Percentiles rank a stretch among this genome's conserved stretches.
These are phyloP conservation scores for Nanorana parkeri DNA, from an alignment of 2,113 vertebrate genomes.

Conservation along the genomic window DNA sequence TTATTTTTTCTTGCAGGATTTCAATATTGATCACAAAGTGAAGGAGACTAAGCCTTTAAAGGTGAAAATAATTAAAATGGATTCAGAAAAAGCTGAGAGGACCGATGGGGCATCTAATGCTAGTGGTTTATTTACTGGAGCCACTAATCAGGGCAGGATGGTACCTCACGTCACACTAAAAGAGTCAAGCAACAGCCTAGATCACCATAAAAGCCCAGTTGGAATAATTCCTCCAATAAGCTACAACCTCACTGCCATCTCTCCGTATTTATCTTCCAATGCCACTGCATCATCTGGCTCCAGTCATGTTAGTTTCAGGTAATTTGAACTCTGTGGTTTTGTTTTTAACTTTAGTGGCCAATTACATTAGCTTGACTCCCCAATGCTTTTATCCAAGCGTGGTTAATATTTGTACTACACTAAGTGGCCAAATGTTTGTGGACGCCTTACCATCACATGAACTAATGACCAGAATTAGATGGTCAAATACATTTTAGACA, in stretches of 20 bases:
- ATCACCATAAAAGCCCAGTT: slow-evolving; percentile 60
- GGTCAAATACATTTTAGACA: no score
- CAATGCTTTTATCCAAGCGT: no score
- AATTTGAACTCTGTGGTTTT: slow-evolving; percentile 20
- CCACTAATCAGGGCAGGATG: slow-evolving; percentile 57
- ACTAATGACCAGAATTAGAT: no score
- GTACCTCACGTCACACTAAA: slow-evolving; percentile 63
- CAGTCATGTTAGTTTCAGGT: slow-evolving; percentile 74
- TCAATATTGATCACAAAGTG: slow-evolving; percentile 60
- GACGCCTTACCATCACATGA: no score
- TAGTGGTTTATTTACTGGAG: slow-evolving; percentile 57
- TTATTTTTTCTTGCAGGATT: slow-evolving; percentile 69
- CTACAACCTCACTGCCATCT: slow-evolving; percentile 62
- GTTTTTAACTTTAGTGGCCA: no score
- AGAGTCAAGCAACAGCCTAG: slow-evolving; percentile 63
- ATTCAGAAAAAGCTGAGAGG: slow-evolving; percentile 65
- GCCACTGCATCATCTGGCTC: slow-evolving; percentile 60
- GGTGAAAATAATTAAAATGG: slow-evolving; percentile 63
- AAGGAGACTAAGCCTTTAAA: slow-evolving; percentile 69
- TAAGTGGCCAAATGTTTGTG: no score
- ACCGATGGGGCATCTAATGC: slow-evolving; percentile 57
- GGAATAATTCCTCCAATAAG: slow-evolving; percentile 70
- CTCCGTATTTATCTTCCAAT: slow-evolving; percentile 45
- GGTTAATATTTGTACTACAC: no score
- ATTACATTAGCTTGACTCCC: no score